Percentiles rank a stretch among this genome's conserved stretches.
Evolutionary conservation across 2,888 invertebrate genomes (phyloP).

Genomic region (Drepana falcataria): DNA sequence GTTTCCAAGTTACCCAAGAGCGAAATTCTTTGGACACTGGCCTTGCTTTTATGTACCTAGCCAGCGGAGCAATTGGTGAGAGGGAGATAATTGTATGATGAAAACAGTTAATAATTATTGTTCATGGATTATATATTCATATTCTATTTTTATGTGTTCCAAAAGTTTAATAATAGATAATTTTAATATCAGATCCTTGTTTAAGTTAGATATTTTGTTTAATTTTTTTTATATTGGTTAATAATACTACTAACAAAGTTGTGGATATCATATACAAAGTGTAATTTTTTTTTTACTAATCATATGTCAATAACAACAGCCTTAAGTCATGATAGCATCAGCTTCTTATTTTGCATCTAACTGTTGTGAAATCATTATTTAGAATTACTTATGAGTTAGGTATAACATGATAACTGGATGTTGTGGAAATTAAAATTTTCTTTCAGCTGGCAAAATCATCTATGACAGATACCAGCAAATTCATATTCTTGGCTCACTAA

Average conservation of each 20-base stretch:
- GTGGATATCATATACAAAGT: too few species aligned
- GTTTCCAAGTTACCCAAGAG: slow-evolving; percentile 62
- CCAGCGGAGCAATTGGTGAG: slow-evolving; percentile 70
- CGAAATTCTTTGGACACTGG: slow-evolving; percentile 60
- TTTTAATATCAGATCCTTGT: too few species aligned
- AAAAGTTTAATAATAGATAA: too few species aligned
- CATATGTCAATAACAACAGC: too few species aligned
- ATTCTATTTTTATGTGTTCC: too few species aligned
- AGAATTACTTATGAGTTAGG: too few species aligned
- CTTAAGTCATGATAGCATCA: background rate
- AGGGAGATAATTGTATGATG: slow-evolving; percentile 41
- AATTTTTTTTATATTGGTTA: too few species aligned
- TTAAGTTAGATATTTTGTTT: too few species aligned
- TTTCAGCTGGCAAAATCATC: slow-evolving; percentile 79
- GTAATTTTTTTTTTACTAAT: background rate
- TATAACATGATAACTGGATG: slow-evolving; percentile 3
- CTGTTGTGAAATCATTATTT: too few species aligned
- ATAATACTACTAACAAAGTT: too few species aligned
- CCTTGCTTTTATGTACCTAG: slow-evolving; percentile 66
- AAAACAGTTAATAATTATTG: slow-evolving; percentile 28
- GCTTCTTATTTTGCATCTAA: background rate
- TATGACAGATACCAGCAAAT: slow-evolving; percentile 82
- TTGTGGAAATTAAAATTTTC: slow-evolving; percentile 40
- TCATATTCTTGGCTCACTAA: slow-evolving; percentile 69
- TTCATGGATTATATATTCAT: background rate